Base-by-base conservation (phyloP, 2,888 invertebrate genomes). In the Dimorphilus gyrociliatus region DNA sequence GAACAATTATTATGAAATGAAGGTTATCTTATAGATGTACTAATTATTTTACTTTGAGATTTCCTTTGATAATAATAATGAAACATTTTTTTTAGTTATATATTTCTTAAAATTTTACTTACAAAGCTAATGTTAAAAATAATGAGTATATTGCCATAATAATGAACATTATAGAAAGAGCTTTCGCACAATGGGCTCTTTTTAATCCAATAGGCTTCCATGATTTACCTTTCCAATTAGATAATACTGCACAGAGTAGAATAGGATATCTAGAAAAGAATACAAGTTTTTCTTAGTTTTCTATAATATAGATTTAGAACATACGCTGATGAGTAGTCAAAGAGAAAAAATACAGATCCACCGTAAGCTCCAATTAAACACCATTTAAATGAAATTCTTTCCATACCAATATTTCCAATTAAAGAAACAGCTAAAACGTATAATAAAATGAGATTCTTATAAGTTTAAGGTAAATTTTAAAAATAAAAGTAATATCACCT, bases 341-440 rank as follows among this genome's bases (percentile, higher is more conserved):
- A 24, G 3, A 42, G 16, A 21, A 59, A 52, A 60, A 76, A 75
- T 12, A 80, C 72, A 1, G 75, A 53, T 0, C 76, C 74, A 50
- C 79, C 74, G 45, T 76, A 75, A 0, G 86, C 74, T 0, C 73
- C 75, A 0, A 73, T 30, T 1, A 84, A 53, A 0, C 81, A 71
- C 53, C 73, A 70, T 66, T 73, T 74, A 19, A 81, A 66, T 0
- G 69, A 63, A 1, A 85, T 85, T 46, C 71, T 67, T 53, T 86
- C 78, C 2, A 76, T 70, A 0, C 88, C 88, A 39, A 88, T 76
- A 51, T 88, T 90, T 16, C 86, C 86, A 6, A 86, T 81, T 0
- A 76, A 69, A 76, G 84, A 81, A 0, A 85, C 79, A 45, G 86
- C 90, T 84, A 55, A 14, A 61, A 52, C 15, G 25, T 36, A 31